These are phyloP conservation scores for Scylla paramamosain DNA, from an alignment of 1,140 invertebrate species.

Conservation along the genomic window DNA sequence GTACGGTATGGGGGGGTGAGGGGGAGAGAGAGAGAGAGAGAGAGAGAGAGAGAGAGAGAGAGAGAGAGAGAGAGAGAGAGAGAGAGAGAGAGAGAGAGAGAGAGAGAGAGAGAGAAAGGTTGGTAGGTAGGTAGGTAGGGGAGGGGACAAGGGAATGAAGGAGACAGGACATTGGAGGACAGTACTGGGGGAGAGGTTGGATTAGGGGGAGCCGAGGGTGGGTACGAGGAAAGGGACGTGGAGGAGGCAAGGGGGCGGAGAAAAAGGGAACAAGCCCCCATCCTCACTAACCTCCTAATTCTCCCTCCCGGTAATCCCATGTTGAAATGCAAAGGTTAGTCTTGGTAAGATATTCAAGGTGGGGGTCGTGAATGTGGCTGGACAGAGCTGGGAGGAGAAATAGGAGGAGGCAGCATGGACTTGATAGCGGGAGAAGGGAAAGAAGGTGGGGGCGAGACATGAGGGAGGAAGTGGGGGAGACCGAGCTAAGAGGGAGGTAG, in stretches of 20 bases:
- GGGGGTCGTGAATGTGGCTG: background rate
- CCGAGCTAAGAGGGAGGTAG: no score
- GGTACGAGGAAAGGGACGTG: background rate
- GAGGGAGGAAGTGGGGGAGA: background rate
- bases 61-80: no score
- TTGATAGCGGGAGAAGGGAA: background rate
- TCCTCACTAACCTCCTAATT: background rate
- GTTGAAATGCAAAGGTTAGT: background rate
- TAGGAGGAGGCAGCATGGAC: background rate
- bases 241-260: background rate
- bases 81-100: conserved; percentile 7
- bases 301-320: background rate
- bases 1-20: no score
- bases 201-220: background rate
- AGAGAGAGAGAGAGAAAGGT: background rate
- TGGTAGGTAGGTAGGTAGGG: background rate
- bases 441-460: background rate
- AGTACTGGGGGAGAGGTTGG: no score
- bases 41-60: background rate
- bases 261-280: background rate
- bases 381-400: background rate
- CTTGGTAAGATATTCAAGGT: background rate
- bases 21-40: no score
- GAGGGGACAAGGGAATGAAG: background rate
- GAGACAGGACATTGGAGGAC: no score